Base-by-base conservation (phyloP, 1,140 invertebrate species). In the Papilio xuthus region DNA sequence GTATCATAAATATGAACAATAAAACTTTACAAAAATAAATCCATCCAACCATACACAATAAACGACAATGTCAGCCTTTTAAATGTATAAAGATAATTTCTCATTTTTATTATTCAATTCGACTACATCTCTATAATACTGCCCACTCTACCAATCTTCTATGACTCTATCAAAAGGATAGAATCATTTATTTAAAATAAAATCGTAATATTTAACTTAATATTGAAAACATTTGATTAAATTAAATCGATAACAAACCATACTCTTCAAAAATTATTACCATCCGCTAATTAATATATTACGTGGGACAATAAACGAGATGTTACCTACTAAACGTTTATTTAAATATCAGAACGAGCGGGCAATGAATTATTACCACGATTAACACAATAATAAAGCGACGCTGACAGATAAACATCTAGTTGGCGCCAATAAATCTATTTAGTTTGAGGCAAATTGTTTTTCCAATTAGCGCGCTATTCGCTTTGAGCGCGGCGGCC, bases 371-470 rank as follows among this genome's bases (percentile, higher is more conserved):
- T 76, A 60, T 76, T 76, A 76, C 74, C 44, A 76, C 53, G 60
- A 76, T 76, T 76, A 76, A 76, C 74, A 76, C 74, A 63, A 76
- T 76, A 76, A 76, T 76, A 76, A 76, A 76, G 23, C 56, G 56
- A 63, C 74, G 32, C 74, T 76, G 74, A 76, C 53, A 76, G 74
- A 76, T 76, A 76, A 76, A 63, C 50, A 76, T 76, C 74, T 60
- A 76, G 74, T 76, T 76, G 74, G 74, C 79, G 53, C 78, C 79
- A 79, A 90, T 90, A 90, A 90, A 90, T 90, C 86, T 88, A 83
- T 84, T 87, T 86, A 85, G 85, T 85, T 85, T 81, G 76, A 87
- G 84, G 87, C 82, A 89, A 88, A 86, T 86, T 84, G 85, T 82
- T 82, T 67, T 71, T n/a, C 77, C 84, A 90, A 86, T 88, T 86